Conservation (phyloP, 2,888 invertebrate genomes). For the Elgonia sp. region DNA sequence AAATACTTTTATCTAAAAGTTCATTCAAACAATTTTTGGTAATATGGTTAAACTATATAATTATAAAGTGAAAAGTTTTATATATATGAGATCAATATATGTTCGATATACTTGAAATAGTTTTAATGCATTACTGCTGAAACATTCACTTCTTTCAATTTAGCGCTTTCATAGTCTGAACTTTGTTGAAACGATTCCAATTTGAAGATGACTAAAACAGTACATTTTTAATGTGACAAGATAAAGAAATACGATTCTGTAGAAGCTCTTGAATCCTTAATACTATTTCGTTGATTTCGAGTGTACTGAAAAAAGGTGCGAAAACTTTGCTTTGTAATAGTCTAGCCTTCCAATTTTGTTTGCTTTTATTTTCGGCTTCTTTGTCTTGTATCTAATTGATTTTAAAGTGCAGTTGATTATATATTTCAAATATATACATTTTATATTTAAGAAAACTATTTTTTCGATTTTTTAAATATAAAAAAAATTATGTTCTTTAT, state of each 20-base stretch:
- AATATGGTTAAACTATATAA: too few species aligned
- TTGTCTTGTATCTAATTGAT: too few species aligned
- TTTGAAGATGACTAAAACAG: constrained; percentile 40
- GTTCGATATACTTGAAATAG: constrained; percentile 12
- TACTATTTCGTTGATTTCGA: constrained; percentile 55
- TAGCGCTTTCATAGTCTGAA: constrained; percentile 37
- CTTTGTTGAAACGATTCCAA: constrained; percentile 69
- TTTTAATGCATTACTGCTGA: constrained; percentile 29
- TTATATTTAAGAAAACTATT: too few species aligned
- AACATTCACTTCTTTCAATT: constrained; percentile 42
- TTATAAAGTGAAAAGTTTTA: constrained; percentile 7
- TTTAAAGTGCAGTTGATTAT: too few species aligned
- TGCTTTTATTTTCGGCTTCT: constrained; percentile 4
- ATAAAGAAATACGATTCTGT: constrained; percentile 63
- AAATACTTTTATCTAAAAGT: too few species aligned
- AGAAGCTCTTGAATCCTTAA: constrained; percentile 43
- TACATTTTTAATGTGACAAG: constrained; percentile 63
- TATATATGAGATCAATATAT: background rate
- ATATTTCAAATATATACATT: too few species aligned
- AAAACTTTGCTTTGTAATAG: constrained; percentile 43
- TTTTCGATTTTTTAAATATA: too few species aligned
- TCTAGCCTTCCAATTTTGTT: background rate
- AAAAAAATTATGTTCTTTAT: too few species aligned
- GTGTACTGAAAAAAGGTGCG: constrained; percentile 40
- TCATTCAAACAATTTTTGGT: too few species aligned